phyloP scores from a whole-genome alignment of 2,113 vertebrate genomes.

The Athene cunicularia region DNA sequence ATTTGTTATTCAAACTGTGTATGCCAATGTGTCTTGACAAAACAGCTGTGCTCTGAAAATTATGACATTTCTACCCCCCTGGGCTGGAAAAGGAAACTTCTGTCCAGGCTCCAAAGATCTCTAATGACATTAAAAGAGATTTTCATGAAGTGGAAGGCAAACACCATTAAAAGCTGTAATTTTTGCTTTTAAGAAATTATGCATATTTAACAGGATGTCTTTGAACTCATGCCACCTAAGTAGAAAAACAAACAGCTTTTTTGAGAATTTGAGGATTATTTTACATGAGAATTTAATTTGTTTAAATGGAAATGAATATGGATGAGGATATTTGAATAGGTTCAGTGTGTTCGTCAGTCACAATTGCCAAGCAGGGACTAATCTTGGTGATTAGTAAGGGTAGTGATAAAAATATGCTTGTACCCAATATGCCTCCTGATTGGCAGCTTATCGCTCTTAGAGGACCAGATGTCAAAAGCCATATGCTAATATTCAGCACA shows the following conservation, averaged over 20 bases:
- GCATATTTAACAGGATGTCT: slow-evolving; percentile 63
- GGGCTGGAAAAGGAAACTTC: slow-evolving; percentile 17
- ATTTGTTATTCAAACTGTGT: slow-evolving; percentile 19
- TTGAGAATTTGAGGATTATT: slow-evolving; percentile 66
- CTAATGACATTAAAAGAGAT: slow-evolving; percentile 32
- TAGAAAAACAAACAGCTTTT: slow-evolving; percentile 61
- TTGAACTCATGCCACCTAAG: slow-evolving; percentile 45
- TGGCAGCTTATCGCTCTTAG: slow-evolving; percentile 37
- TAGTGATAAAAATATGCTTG: slow-evolving; percentile 54
- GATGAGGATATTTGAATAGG: slow-evolving; percentile 57
- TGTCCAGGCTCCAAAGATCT: slow-evolving; percentile 11
- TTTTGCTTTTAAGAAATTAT: slow-evolving; percentile 58
- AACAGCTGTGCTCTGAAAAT: slow-evolving; percentile 28
- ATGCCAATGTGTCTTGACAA: background rate
- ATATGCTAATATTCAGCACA: slow-evolving; percentile 43
- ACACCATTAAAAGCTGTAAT: slow-evolving; percentile 54
- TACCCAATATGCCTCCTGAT: slow-evolving; percentile 3
- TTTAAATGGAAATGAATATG: slow-evolving; percentile 70
- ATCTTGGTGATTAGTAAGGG: slow-evolving; percentile 63
- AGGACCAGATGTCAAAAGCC: slow-evolving; percentile 54
- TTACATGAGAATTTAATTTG: slow-evolving; percentile 65
- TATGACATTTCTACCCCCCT: slow-evolving; percentile 5
- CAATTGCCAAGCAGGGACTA: slow-evolving; percentile 64
- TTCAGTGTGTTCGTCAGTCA: slow-evolving; percentile 51
- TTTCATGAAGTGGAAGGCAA: slow-evolving; percentile 58